Evolutionary conservation across 2,888 invertebrate genomes (phyloP).

Genomic region (Ctena decussata): DNA sequence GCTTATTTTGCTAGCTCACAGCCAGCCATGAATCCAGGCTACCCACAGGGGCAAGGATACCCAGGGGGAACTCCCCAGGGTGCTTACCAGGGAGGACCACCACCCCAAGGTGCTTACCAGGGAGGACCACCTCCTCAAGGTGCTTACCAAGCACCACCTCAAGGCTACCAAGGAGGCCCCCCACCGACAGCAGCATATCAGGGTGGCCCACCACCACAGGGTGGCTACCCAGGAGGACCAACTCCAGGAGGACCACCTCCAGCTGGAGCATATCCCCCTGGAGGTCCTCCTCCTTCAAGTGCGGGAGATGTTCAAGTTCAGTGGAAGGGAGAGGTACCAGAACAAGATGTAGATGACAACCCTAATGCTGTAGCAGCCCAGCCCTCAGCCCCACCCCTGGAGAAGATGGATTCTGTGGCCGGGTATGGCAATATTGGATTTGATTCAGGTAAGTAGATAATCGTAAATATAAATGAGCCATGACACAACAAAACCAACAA

Average conservation of each 20-base stretch:
- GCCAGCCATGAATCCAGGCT: neutral
- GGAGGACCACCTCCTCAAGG: neutral
- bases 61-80: neutral
- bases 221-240: constrained; percentile 17
- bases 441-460: constrained; percentile 87
- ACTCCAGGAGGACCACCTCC: constrained; percentile 47
- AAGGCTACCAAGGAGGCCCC: constrained; percentile 13
- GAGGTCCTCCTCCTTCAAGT: constrained; percentile 9
- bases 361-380: constrained; percentile 63
- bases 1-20: neutral
- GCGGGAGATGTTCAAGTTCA: constrained; percentile 49
- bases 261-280: constrained; percentile 16
- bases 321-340: constrained; percentile 69
- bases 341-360: constrained; percentile 67
- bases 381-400: constrained; percentile 86
- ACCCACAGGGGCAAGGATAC: neutral
- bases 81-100: neutral
- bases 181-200: neutral
- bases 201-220: constrained; percentile 14
- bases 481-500: too few relatives aligned
- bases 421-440: constrained; percentile 88
- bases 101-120: neutral
- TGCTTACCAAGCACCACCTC: neutral
- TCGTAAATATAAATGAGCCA: too few relatives aligned
- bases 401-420: constrained; percentile 87